Evolutionary conservation across 2,113 vertebrate genomes (phyloP).

Genomic region (Dipodomys merriami): DNA sequence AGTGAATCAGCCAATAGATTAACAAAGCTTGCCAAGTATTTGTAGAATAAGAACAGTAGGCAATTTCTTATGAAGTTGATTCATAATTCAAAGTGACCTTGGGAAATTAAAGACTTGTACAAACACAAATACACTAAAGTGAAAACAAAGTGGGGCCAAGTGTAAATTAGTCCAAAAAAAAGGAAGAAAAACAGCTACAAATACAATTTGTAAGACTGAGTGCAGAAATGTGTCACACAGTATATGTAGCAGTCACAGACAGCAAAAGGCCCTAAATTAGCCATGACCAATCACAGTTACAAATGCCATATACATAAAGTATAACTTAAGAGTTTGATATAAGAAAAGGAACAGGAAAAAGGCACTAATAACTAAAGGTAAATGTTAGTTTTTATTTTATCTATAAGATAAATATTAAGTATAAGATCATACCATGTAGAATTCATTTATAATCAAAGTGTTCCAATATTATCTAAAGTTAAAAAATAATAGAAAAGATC

Average conservation of each 20-base stretch:
- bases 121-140: conserved; percentile 47
- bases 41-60: neutral
- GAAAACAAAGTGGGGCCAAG: conserved; percentile 4
- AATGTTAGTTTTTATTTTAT: neutral
- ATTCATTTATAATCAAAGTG: conserved; percentile 30
- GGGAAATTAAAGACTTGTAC: conserved; percentile 30
- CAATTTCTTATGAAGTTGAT: neutral
- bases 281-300: neutral
- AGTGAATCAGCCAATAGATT: neutral
- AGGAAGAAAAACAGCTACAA: neutral
- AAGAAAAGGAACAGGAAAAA: conserved; percentile 30
- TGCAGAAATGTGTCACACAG: neutral
- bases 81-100: conserved; percentile 37
- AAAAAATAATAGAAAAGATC: conserved; percentile 1
- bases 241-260: neutral
- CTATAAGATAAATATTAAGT: conserved; percentile 16
- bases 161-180: neutral
- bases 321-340: conserved; percentile 15
- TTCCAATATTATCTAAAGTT: conserved; percentile 19
- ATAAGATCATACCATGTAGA: neutral
- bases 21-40: neutral
- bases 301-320: neutral
- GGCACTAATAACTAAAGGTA: conserved; percentile 39
- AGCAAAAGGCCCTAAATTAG: neutral
- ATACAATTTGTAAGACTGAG: neutral